Evolutionary conservation across 2,113 vertebrate species (phyloP).

Genomic region (Dicaeum eximium): DNA sequence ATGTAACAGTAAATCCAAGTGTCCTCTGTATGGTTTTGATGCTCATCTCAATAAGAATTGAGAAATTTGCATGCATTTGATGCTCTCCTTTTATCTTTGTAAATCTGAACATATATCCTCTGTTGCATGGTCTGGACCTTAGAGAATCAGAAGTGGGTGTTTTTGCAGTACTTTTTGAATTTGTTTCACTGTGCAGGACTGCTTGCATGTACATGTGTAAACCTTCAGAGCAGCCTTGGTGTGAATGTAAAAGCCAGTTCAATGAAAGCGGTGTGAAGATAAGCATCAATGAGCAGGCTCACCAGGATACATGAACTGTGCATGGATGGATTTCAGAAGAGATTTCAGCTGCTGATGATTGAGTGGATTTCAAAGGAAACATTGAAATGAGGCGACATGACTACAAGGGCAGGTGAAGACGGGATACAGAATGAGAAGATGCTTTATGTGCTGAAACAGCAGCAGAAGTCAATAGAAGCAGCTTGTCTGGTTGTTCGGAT

Average conservation of each 20-base stretch:
- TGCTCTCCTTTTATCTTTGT: not conserved
- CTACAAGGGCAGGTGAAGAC: slow-evolving; percentile 21
- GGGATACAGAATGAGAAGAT: slow-evolving; percentile 27
- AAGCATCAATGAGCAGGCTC: slow-evolving; percentile 33
- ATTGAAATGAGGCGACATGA: slow-evolving; percentile 5
- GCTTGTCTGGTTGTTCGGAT: slow-evolving; percentile 42
- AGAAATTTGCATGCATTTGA: not conserved
- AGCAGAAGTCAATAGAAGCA: slow-evolving; percentile 52
- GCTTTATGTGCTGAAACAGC: slow-evolving; percentile 47
- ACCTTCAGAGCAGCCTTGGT: slow-evolving; percentile 11
- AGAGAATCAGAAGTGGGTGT: not conserved
- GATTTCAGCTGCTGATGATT: slow-evolving; percentile 38
- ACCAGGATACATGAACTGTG: slow-evolving; percentile 32
- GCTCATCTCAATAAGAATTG: not conserved
- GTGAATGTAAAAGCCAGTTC: slow-evolving; percentile 26
- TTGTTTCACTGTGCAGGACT: not conserved
- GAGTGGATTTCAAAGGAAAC: slow-evolving; percentile 56
- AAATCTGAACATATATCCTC: not conserved
- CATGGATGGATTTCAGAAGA: slow-evolving; percentile 32
- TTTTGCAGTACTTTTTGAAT: not conserved
- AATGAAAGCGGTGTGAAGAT: not conserved
- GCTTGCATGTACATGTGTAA: not conserved
- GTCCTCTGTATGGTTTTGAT: not conserved
- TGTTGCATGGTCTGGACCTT: not conserved
- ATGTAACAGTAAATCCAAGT: not conserved